Evolutionary conservation across 30 jellyfish, hydroid and myxozoan genomes (phyloP).

Genomic region (Aurelia aurita): DNA sequence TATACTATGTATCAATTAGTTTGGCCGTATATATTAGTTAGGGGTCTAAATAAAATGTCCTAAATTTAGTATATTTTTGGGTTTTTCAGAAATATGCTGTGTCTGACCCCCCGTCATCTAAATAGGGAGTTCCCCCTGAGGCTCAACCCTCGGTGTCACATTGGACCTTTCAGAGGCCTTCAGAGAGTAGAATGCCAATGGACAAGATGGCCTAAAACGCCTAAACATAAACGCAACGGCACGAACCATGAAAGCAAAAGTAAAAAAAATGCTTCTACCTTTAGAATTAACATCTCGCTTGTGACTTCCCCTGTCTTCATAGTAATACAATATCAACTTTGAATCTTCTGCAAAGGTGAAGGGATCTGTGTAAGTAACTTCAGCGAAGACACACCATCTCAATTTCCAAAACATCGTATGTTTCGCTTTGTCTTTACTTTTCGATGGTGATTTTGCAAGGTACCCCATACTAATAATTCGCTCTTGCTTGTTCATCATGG

Average conservation of each 20-base stretch:
- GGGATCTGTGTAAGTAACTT: conserved; percentile 14
- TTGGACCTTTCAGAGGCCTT: no score
- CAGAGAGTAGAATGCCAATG: no score
- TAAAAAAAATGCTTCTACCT: conserved; percentile 4
- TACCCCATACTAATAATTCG: conserved; percentile 50
- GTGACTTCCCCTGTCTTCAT: conserved; percentile 39
- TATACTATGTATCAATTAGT: no score
- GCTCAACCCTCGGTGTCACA: no score
- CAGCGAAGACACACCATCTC: conserved; percentile 65
- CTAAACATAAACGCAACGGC: no score
- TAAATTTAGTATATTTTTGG: no score
- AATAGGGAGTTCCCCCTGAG: no score
- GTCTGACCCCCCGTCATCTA: no score
- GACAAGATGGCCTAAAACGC: conserved; percentile 17
- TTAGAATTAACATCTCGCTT: conserved; percentile 12
- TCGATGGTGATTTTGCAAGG: conserved; percentile 58
- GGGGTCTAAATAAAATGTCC: no score
- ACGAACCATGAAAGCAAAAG: not conserved
- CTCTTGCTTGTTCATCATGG: conserved; percentile 16
- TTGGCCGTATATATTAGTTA: no score
- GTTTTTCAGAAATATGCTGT: no score
- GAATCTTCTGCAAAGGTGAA: not conserved
- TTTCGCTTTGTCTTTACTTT: conserved; percentile 43
- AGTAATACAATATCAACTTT: conserved; percentile 33
- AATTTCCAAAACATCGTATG: conserved; percentile 60